These are phyloP conservation scores for Polyploca ridens DNA, from an alignment of 2,888 invertebrate genomes.

Conservation along the genomic window DNA sequence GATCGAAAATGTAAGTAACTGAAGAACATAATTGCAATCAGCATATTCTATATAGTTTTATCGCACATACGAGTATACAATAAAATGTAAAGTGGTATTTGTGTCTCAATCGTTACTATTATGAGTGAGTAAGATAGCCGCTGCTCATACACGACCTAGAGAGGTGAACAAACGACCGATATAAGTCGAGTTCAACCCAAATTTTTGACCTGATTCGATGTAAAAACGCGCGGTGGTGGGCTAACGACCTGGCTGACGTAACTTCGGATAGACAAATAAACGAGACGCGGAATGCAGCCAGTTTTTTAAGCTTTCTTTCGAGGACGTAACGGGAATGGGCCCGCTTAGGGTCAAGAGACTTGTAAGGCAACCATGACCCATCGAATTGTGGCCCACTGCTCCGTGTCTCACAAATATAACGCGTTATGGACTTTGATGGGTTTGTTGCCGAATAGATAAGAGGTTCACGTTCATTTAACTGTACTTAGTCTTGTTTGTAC, in stretches of 20 bases:
- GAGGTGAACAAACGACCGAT: slow-evolving; percentile 78
- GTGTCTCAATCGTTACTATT: slow-evolving; percentile 15
- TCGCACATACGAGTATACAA: slow-evolving; percentile 4
- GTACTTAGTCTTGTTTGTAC: neutral
- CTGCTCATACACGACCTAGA: slow-evolving; percentile 67
- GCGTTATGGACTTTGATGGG: slow-evolving; percentile 12
- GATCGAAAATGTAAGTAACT: neutral
- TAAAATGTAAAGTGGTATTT: slow-evolving; percentile 15
- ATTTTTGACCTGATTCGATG: slow-evolving; percentile 77
- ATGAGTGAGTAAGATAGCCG: slow-evolving; percentile 24
- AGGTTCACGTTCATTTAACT: slow-evolving; percentile 4
- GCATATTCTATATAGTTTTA: neutral
- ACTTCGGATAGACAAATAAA: slow-evolving; percentile 69
- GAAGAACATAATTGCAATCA: neutral
- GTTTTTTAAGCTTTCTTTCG: slow-evolving; percentile 47
- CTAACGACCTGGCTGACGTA: slow-evolving; percentile 71
- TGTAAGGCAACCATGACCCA: slow-evolving; percentile 36
- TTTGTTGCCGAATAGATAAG: slow-evolving; percentile 9
- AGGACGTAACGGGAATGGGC: slow-evolving; percentile 46
- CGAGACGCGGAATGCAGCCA: slow-evolving; percentile 63
- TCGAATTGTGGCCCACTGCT: slow-evolving; percentile 27
- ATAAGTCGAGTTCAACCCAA: slow-evolving; percentile 71
- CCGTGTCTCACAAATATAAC: slow-evolving; percentile 4
- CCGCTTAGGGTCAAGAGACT: slow-evolving; percentile 29
- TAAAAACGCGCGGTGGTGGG: slow-evolving; percentile 63